Conservation (phyloP, 2,113 vertebrate species). For the Tichodroma muraria region DNA sequence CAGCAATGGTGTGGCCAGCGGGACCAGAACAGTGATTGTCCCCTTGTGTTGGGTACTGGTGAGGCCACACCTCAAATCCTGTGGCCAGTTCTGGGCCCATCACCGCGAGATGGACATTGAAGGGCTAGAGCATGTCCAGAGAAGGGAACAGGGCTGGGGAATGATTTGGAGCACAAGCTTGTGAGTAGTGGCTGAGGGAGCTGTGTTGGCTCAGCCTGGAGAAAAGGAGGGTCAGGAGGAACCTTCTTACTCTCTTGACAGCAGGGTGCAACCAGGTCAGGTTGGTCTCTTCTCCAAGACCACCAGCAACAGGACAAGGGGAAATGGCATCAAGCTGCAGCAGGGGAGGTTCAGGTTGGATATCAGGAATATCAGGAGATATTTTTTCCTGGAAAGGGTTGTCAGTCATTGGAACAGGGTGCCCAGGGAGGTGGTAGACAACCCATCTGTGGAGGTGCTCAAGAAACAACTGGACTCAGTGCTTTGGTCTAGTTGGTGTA, state of each 20-base stretch:
- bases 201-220: neutral
- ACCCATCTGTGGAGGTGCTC: neutral
- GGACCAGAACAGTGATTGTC: neutral
- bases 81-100: accelerated
- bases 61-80: neutral
- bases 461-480: accelerated
- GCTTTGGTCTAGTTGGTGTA: neutral
- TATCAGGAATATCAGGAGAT: neutral
- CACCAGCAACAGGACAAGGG: neutral
- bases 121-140: neutral
- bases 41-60: neutral
- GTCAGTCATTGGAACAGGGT: neutral
- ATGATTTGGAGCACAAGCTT: neutral
- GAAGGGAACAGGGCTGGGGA: neutral
- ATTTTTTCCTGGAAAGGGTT: neutral
- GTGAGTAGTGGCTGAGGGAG: neutral
- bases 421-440: neutral
- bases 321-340: neutral
- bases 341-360: neutral
- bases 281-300: neutral
- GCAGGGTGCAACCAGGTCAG: neutral
- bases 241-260: neutral
- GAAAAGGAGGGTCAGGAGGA: neutral
- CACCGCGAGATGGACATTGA: neutral
- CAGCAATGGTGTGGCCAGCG: neutral